phyloP scores from a whole-genome alignment of 1,140 invertebrate genomes.

The Aphidius gifuensis region DNA sequence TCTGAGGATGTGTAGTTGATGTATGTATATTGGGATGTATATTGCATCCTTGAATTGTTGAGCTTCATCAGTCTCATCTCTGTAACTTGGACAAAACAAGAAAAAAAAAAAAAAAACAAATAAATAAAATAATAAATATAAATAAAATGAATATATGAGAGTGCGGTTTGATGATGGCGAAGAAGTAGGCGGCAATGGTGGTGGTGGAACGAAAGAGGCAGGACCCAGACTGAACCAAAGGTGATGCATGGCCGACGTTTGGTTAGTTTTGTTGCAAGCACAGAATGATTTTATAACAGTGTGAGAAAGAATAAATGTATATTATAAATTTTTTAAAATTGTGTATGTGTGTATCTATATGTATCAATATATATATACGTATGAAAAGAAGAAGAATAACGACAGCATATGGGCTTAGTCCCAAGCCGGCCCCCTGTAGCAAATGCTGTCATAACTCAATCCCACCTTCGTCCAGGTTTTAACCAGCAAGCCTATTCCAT shows the following conservation, averaged over 20 bases:
- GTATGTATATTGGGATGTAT: no score
- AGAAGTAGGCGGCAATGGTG: conserved; percentile 39
- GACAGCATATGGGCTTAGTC: conserved; percentile 36
- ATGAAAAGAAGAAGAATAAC: conserved; percentile 46
- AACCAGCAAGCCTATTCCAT: not conserved
- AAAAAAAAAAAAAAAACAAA: not conserved
- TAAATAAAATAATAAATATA: not conserved
- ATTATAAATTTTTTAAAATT: not conserved
- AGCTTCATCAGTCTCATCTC: no score
- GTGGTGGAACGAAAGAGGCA: conserved; percentile 43
- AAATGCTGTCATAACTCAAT: conserved; percentile 58
- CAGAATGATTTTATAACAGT: not conserved
- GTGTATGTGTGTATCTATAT: no score
- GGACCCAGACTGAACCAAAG: conserved; percentile 48
- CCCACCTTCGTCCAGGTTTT: conserved; percentile 49
- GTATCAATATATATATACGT: conserved; percentile 20
- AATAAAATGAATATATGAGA: not conserved
- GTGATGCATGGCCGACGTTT: conserved; percentile 54
- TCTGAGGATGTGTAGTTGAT: no score
- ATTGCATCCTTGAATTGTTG: no score
- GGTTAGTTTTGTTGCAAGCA: conserved; percentile 31
- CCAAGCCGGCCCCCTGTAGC: conserved; percentile 51
- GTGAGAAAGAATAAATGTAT: conserved; percentile 32
- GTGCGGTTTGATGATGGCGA: conserved; percentile 32
- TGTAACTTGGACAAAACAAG: not conserved